Percentiles rank a stretch among this genome's conserved stretches.
Evolutionary conservation across 2,888 invertebrate genomes (phyloP).

Genomic region (Archaeoteleia sp.): DNA sequence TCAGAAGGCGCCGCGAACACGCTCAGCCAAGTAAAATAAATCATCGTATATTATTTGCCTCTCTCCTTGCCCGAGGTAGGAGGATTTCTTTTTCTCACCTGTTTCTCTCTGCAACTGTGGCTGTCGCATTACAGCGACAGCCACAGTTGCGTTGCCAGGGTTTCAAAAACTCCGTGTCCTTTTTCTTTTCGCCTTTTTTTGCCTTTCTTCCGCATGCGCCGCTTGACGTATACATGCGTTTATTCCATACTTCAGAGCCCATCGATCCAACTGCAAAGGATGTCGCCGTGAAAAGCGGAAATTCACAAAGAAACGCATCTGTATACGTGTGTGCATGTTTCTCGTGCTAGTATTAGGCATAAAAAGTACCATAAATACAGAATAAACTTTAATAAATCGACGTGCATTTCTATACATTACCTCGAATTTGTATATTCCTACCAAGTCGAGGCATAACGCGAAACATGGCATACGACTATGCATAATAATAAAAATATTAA

Average conservation of each 20-base stretch:
- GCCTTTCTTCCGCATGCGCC: constrained; percentile 44
- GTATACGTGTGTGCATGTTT: not conserved
- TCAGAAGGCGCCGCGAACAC: constrained; percentile 49
- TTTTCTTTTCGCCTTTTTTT: constrained; percentile 6
- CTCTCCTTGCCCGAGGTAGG: constrained; percentile 6
- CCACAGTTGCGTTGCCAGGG: constrained; percentile 52
- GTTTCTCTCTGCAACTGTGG: too few relatives aligned
- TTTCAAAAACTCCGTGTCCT: constrained; percentile 20
- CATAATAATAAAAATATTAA: too few relatives aligned
- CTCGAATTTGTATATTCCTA: too few relatives aligned
- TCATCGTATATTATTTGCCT: constrained; percentile 51
- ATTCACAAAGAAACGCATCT: constrained; percentile 27
- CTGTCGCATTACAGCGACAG: constrained; percentile 69
- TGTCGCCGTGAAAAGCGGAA: constrained; percentile 28
- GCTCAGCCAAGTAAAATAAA: constrained; percentile 58
- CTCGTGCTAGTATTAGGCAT: too few relatives aligned
- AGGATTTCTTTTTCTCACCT: constrained; percentile 57
- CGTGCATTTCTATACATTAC: too few relatives aligned
- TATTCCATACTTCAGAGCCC: constrained; percentile 46
- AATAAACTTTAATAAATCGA: too few relatives aligned
- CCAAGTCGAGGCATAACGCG: too few relatives aligned
- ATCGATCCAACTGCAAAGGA: constrained; percentile 44
- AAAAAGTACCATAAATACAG: too few relatives aligned
- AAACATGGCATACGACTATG: too few relatives aligned
- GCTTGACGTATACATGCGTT: constrained; percentile 34